A percentile compares a stretch with the other conserved stretches of the same genome.
These are phyloP conservation scores for Iguana delicatissima DNA, from an alignment of 2,797 vertebrate genomes.

Conservation along the genomic window DNA sequence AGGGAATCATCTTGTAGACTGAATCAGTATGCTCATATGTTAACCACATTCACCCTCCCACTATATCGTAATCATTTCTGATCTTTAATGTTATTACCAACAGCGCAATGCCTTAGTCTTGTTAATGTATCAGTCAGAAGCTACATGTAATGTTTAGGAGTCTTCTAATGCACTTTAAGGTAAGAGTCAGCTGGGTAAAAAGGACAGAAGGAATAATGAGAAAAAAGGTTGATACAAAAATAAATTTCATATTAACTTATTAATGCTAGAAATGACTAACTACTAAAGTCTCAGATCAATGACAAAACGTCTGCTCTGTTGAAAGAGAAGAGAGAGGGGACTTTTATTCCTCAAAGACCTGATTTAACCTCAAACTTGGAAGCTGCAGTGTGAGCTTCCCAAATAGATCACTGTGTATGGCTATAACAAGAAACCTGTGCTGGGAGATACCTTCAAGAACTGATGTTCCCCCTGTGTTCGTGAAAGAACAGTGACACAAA, in stretches of 20 bases:
- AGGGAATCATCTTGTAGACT: not conserved
- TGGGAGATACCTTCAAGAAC: not conserved
- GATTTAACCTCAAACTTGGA: not conserved
- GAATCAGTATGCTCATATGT: too few relatives aligned
- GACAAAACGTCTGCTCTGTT: not conserved
- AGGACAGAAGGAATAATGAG: not conserved
- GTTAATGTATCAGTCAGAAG: not conserved
- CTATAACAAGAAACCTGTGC: not conserved
- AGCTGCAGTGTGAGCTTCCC: not conserved
- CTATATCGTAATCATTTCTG: too few relatives aligned
- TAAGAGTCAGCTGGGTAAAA: not conserved
- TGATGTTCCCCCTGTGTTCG: not conserved
- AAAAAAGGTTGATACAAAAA: not conserved
- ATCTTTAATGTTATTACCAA: not conserved
- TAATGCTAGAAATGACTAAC: not conserved
- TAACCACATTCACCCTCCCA: too few relatives aligned
- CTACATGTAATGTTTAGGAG: not conserved
- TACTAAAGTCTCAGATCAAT: not conserved
- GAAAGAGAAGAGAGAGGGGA: not conserved
- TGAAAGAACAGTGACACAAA: not conserved
- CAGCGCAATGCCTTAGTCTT: not conserved
- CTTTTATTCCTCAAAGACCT: not conserved
- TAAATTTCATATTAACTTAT: not conserved
- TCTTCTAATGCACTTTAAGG: not conserved
- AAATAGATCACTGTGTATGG: not conserved